Evolutionary conservation across 2,113 vertebrate genomes (phyloP).

Genomic region (Sander lucioperca): DNA sequence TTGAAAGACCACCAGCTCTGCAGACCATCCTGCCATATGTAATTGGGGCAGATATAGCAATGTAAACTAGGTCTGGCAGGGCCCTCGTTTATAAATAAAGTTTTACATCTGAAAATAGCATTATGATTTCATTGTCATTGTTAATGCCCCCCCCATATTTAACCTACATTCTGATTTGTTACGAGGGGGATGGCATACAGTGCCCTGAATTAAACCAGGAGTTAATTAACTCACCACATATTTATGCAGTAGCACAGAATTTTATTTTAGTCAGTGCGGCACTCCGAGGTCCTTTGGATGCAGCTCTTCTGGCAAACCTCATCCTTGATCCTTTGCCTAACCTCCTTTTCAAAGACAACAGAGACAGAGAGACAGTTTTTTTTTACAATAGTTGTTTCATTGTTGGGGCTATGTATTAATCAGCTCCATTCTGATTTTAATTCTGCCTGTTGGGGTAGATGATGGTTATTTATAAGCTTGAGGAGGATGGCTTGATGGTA

Average conservation of each 20-base stretch:
- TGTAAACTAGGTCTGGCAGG: constrained; percentile 62
- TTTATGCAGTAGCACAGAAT: constrained; percentile 25
- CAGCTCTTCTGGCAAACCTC: background rate
- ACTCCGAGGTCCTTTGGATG: constrained; percentile 3
- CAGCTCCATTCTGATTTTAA: constrained; percentile 16
- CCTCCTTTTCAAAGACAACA: constrained; percentile 7
- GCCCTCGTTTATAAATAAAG: constrained; percentile 68
- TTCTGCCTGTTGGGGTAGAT: constrained; percentile 23
- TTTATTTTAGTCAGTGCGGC: constrained; percentile 8
- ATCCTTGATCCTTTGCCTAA: constrained; percentile 2
- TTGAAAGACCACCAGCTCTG: constrained; percentile 27
- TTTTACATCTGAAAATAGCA: constrained; percentile 76
- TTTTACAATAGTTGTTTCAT: background rate
- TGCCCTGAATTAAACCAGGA: constrained; percentile 57
- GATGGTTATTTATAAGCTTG: constrained; percentile 57
- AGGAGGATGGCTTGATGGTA: constrained; percentile 47
- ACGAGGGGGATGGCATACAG: constrained; percentile 28
- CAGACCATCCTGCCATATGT: constrained; percentile 38
- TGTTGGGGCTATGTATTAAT: constrained; percentile 35
- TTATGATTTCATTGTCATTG: constrained; percentile 70
- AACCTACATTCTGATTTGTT: constrained; percentile 77
- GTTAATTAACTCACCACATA: constrained; percentile 65
- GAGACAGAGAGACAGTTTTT: background rate
- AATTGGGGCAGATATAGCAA: constrained; percentile 66
- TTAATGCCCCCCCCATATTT: constrained; percentile 58